Conservation (phyloP, 1,140 invertebrate genomes). For the Nasonia vitripennis region DNA sequence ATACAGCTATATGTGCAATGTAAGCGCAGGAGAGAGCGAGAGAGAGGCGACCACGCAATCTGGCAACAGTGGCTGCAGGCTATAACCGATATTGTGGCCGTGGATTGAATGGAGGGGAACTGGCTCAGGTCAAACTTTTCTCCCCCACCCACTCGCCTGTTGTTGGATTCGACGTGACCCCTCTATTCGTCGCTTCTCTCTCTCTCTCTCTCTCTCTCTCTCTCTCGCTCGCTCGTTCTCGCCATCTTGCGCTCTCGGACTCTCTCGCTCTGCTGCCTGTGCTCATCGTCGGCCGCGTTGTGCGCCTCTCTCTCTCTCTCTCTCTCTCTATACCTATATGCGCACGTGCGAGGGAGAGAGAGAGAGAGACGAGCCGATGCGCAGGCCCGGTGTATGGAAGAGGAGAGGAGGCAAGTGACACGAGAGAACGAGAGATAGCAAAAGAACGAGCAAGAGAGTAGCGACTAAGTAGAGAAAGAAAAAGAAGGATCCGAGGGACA, state of each 20-base stretch:
- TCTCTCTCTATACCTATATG: too few species aligned
- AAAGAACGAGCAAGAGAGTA: constrained; percentile 1
- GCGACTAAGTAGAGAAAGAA: constrained; percentile 31
- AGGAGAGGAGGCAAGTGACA: constrained; percentile 9
- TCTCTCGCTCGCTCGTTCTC: neutral
- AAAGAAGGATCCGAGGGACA: neutral
- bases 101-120: constrained; percentile 74
- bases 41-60: constrained; percentile 63
- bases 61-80: constrained; percentile 72
- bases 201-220: constrained; percentile 8
- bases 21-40: constrained; percentile 36
- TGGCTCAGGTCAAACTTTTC: constrained; percentile 70
- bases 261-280: constrained; percentile 35
- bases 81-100: constrained; percentile 75
- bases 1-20: neutral
- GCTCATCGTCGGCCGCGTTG: constrained; percentile 22
- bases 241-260: neutral
- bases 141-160: constrained; percentile 62
- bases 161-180: constrained; percentile 52
- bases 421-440: constrained; percentile 7
- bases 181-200: constrained; percentile 39
- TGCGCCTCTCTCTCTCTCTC: neutral
- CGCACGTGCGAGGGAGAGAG: constrained; percentile 15
- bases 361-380: neutral
- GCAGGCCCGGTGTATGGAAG: neutral